These are phyloP conservation scores for Tachystola acroxantha DNA, from an alignment of 2,888 invertebrate genomes.

Conservation along the genomic window DNA sequence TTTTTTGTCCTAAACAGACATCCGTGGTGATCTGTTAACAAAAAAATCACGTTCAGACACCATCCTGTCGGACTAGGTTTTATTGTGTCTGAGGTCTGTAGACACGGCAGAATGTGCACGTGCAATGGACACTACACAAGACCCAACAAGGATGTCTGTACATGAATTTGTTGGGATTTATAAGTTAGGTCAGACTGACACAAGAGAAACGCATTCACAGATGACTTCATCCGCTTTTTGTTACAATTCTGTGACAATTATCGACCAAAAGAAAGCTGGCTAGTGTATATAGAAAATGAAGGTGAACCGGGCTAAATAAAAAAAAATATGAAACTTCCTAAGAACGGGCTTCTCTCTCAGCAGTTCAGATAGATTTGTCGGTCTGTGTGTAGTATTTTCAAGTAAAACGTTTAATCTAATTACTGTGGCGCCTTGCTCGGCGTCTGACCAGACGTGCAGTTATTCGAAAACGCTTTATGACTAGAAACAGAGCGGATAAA, in stretches of 20 bases:
- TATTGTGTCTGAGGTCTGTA: neutral
- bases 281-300: too few relatives aligned
- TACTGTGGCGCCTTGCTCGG: slow-evolving; percentile 30
- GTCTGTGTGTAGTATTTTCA: slow-evolving; percentile 14
- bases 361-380: too few relatives aligned
- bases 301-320: too few relatives aligned
- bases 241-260: too few relatives aligned
- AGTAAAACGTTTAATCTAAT: slow-evolving; percentile 36
- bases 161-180: too few relatives aligned
- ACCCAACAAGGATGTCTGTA: too few relatives aligned
- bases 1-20: slow-evolving; percentile 9
- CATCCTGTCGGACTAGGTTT: slow-evolving; percentile 18
- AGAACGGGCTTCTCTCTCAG: too few relatives aligned
- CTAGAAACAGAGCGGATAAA: slow-evolving; percentile 23
- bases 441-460: slow-evolving; percentile 27
- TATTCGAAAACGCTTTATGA: slow-evolving; percentile 20
- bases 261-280: too few relatives aligned
- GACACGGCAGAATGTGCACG: neutral
- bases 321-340: too few relatives aligned
- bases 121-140: neutral
- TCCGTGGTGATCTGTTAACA: slow-evolving; percentile 16
- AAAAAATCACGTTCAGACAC: slow-evolving; percentile 11
- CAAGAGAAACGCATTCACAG: too few relatives aligned
- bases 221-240: too few relatives aligned
- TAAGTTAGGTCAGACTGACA: too few relatives aligned